A percentile compares a stretch with the other conserved stretches of the same genome.
Evolutionary conservation across 1,140 invertebrate species (phyloP).

Genomic region (Calosoma granatense): DNA sequence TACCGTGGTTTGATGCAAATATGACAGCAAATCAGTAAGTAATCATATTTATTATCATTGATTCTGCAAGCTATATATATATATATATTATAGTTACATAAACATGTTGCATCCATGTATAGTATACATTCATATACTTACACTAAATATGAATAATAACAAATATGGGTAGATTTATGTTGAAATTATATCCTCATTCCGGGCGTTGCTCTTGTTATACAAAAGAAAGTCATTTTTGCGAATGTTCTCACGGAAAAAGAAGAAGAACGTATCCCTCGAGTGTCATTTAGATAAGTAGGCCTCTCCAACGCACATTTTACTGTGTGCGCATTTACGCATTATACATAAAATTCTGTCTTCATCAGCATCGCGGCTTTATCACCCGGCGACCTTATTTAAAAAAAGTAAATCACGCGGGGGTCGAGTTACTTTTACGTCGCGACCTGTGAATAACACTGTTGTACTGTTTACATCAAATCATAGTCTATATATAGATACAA

Average conservation of each 20-base stretch:
- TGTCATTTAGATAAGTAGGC: constrained; percentile 4
- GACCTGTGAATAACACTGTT: no score
- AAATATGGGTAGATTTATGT: no score
- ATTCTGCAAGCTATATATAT: no score
- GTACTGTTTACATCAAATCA: no score
- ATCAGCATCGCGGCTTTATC: constrained; percentile 1
- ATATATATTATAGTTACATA: no score
- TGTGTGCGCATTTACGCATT: constrained; percentile 1
- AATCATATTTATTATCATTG: no score
- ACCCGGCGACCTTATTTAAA: constrained; percentile 1
- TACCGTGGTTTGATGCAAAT: constrained; percentile 27
- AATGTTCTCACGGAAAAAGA: neutral
- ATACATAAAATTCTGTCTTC: constrained; percentile 4
- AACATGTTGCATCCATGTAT: no score
- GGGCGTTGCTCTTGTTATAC: neutral
- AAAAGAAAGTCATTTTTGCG: constrained; percentile 9
- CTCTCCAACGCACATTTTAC: neutral
- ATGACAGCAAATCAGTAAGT: constrained; percentile 17
- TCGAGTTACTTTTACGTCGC: no score
- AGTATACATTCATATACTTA: no score
- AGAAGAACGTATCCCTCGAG: constrained; percentile 2
- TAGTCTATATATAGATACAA: neutral
- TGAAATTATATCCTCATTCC: neutral
- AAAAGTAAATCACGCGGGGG: neutral
- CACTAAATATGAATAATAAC: no score